Base-by-base conservation (phyloP, 1,140 invertebrate species). In the Hyles vespertilio region DNA sequence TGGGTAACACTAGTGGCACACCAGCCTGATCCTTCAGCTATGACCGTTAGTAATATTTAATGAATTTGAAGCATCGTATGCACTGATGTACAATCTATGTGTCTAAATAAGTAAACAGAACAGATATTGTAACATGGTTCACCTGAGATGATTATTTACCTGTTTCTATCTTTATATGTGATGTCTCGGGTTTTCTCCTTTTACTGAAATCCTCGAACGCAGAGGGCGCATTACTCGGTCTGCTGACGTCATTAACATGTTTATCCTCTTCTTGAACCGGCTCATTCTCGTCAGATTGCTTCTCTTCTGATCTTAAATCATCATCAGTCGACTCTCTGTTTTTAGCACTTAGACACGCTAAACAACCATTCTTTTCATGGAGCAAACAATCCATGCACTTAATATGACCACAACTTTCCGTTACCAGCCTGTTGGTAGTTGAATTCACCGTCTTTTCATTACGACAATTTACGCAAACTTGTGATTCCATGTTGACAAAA, bases 351-450 rank as follows among this genome's bases (percentile, higher is more conserved):
- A 69, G 54, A 67, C 86, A 89, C 50, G 86, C 81, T 34, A 69
- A 60, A 63, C 90, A 91, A 58, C 89, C 89, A 12, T 78, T 64
- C 33, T 84, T 87, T 71, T 91, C 90, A 5, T 81, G 78, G n/a
- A 91, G 63, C 22, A 91, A 67, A 56, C 90, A 91, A 10, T 79
- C 65, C 69, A 90, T 90, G 73, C 90, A 91, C 61, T 91, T 91
- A n/a, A 80, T 74, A 70, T 91, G 90, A 3, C 90, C 90, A 74
- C 90, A 91, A 49, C 77, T 90, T 55, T 91, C 90, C 2, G 84
- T 91, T 3, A 91, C 89, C 46, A 91, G 65, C 3, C 90, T 83
- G 68, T 93, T 86, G 78, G 88, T 58, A 65, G 91, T 87, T 32
- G 58, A 59, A 61, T 89, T 89, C 11, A 87, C 74, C 60, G 69